Base-by-base conservation (phyloP, 2,888 invertebrate genomes). In the Rhorus exstirpatorius region DNA sequence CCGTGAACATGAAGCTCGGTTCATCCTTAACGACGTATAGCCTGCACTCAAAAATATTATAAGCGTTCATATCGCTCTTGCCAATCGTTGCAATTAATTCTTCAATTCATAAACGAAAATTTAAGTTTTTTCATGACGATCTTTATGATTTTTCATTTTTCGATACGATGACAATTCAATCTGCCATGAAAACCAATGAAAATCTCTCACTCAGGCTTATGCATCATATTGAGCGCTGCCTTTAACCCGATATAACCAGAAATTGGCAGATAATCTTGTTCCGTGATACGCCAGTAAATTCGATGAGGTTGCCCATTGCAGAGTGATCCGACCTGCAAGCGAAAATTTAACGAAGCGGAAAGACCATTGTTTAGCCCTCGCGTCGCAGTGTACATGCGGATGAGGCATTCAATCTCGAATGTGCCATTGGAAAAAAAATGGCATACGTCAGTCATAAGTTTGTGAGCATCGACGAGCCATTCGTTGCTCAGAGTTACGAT, bases 221-320 rank as follows among this genome's bases (percentile, higher is more conserved):
- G 79, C 83, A 88, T 89, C 81, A 81, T 60, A 55, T 88, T 86
- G 26, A 89, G 74, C 10, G 86, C 85, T 19, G 83, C 86, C 55
- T 87, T 87, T 53, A 89, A 72, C 17, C 83, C 86, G 75, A 89
- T 87, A 68, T 87, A 88, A 83, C 71, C 85, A 76, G 79, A 81
- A 60, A 90, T 79, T 41, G 83, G 78, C 53, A 86, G 76, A 79
- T 87, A 90, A 83, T 87, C 79, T 17, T 81, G 60, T 55, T 86
- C 77, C 31, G 85, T 79, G 44, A 86, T 60, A 49, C 85, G 88
- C 80, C 87, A 88, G 81, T 90, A 90, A 85, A 89, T 85, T 26
- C 88, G 83, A 68, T 86, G 85, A 8, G 84, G 84, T 68, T 81
- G 82, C 21, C 83, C 83, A 60, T 81, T 58, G 83, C 88, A 88